Evolutionary conservation across 2,888 invertebrate species (phyloP).

Genomic region (Drosophila nr. fundita): DNA sequence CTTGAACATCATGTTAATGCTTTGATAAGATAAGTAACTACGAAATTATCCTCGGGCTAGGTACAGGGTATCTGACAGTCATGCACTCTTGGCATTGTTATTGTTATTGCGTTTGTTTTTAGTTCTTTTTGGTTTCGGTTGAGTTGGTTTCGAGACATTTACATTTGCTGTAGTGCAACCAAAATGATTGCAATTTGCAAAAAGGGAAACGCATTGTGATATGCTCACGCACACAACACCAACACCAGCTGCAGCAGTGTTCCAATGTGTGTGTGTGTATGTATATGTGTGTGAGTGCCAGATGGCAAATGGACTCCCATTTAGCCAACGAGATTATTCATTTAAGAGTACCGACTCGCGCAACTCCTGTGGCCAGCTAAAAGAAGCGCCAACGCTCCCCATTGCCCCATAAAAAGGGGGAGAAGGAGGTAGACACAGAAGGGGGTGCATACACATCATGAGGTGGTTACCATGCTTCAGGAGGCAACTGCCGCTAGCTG

Average conservation of each 20-base stretch:
- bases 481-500: conserved; percentile 2
- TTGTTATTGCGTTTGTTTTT: neutral
- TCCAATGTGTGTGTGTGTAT: neutral
- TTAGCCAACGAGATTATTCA: conserved; percentile 59
- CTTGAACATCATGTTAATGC: neutral
- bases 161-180: conserved; percentile 35
- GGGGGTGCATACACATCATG: conserved; percentile 9
- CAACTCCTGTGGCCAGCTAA: conserved; percentile 23
- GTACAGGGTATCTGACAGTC: neutral
- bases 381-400: conserved; percentile 10
- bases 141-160: conserved; percentile 26
- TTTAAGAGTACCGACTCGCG: conserved; percentile 59
- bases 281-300: conserved; percentile 1
- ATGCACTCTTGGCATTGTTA: neutral
- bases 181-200: conserved; percentile 74
- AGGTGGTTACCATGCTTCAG: neutral
- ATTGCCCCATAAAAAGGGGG: neutral
- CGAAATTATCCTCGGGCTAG: rapidly evolving
- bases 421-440: neutral
- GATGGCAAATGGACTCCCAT: conserved; percentile 26
- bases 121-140: conserved; percentile 29
- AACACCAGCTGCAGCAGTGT: neutral
- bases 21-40: neutral
- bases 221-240: conserved; percentile 38
- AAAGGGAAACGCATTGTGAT: conserved; percentile 63